Conservation (phyloP, 2,797 vertebrate species). For the Hemibagrus guttatus region DNA sequence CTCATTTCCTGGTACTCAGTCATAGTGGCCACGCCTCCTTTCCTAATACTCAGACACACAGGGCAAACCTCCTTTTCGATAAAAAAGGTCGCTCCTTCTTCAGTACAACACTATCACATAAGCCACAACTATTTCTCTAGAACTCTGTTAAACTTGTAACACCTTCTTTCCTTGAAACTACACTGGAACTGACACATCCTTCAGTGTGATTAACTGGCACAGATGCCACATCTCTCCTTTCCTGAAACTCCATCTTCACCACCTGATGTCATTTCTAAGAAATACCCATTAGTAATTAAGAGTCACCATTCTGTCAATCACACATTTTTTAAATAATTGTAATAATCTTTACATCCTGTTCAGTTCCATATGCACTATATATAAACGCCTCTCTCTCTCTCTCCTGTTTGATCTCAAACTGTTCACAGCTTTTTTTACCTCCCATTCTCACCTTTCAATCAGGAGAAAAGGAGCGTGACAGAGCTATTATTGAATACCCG, state of each 20-base stretch:
- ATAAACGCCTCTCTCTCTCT: neutral
- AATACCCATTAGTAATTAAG: neutral
- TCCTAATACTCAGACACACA: neutral
- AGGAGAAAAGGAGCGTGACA: slow-evolving; percentile 12
- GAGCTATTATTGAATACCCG: slow-evolving; percentile 30
- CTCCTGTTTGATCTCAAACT: neutral
- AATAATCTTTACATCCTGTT: neutral
- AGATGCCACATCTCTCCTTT: neutral
- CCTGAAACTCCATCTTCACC: neutral
- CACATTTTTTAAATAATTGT: neutral
- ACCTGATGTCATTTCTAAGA: neutral
- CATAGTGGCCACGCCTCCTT: neutral
- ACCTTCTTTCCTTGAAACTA: neutral
- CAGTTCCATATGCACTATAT: neutral
- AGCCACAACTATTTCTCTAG: neutral
- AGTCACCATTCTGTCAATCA: neutral
- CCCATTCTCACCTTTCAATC: slow-evolving; percentile 20
- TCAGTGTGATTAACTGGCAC: neutral
- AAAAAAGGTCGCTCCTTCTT: neutral
- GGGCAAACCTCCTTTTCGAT: neutral
- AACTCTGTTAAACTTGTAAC: neutral
- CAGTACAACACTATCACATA: neutral
- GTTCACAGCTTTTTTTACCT: neutral
- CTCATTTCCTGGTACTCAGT: neutral
- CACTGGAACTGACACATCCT: neutral